A percentile compares a stretch with the other conserved stretches of the same genome.
Conservation (phyloP, 2,797 vertebrate species). For the Jordanella pulchra region DNA sequence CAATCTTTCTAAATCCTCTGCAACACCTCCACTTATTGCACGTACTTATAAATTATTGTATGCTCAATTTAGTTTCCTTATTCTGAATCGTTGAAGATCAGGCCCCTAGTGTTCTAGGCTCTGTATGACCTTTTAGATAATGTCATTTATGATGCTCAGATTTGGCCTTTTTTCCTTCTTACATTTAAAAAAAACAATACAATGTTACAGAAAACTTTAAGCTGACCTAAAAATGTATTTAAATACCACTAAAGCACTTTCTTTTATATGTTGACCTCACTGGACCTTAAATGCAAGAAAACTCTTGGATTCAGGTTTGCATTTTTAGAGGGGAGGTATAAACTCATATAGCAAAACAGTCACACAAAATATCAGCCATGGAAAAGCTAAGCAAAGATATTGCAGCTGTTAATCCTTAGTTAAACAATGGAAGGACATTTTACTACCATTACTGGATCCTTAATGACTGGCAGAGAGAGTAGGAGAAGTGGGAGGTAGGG, state of each 20-base stretch:
- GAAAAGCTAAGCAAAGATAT: background rate
- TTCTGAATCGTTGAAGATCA: too few species aligned
- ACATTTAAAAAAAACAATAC: background rate
- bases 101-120: background rate
- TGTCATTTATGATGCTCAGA: background rate
- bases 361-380: background rate
- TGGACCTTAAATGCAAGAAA: background rate
- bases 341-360: background rate
- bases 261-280: background rate
- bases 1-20: too few species aligned
- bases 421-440: background rate
- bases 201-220: background rate
- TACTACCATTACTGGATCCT: background rate
- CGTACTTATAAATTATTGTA: too few species aligned
- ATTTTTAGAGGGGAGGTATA: slow-evolving; percentile 1
- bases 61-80: too few species aligned
- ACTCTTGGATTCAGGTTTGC: background rate
- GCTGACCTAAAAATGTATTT: background rate
- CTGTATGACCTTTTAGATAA: background rate
- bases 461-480: background rate
- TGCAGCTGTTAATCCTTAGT: background rate
- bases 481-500: background rate
- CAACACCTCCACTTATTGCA: too few species aligned
- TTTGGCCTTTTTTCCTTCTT: background rate
- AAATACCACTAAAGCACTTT: slow-evolving; percentile 3